These are phyloP conservation scores for Gallinago media DNA, from an alignment of 2,113 vertebrate genomes.

Conservation along the genomic window DNA sequence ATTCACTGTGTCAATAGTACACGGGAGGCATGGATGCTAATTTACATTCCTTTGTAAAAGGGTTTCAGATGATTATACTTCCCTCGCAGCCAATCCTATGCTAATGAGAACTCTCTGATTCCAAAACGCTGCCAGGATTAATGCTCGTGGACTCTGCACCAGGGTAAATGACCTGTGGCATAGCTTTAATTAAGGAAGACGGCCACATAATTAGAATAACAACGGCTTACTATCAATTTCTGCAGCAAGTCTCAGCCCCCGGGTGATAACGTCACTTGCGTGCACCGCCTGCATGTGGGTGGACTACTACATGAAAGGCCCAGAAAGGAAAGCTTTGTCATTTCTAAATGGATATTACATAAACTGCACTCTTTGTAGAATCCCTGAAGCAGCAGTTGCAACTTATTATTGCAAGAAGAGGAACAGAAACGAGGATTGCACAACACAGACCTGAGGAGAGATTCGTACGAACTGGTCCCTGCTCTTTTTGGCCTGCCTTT, in stretches of 20 bases:
- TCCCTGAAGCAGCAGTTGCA: constrained; percentile 59
- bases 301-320: constrained; percentile 66
- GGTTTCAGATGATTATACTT: constrained; percentile 48
- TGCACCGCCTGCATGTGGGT: constrained; percentile 52
- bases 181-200: constrained; percentile 68
- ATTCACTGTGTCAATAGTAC: constrained; percentile 63
- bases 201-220: constrained; percentile 58
- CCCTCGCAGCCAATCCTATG: constrained; percentile 15
- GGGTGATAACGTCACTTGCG: constrained; percentile 49
- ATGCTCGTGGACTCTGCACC: constrained; percentile 27
- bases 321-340: constrained; percentile 63
- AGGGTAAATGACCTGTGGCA: constrained; percentile 62
- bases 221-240: constrained; percentile 55
- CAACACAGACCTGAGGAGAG: neutral
- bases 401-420: constrained; percentile 18
- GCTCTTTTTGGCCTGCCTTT: neutral
- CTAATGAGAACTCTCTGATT: constrained; percentile 56
- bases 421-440: constrained; percentile 54
- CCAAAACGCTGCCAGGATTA: constrained; percentile 48
- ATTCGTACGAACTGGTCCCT: neutral
- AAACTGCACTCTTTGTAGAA: constrained; percentile 49
- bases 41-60: constrained; percentile 57
- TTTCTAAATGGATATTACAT: constrained; percentile 63
- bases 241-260: constrained; percentile 31
- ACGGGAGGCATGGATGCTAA: constrained; percentile 49